These are phyloP conservation scores for Hyposmocoma kahamanoa DNA, from an alignment of 1,140 invertebrate species.

Conservation along the genomic window DNA sequence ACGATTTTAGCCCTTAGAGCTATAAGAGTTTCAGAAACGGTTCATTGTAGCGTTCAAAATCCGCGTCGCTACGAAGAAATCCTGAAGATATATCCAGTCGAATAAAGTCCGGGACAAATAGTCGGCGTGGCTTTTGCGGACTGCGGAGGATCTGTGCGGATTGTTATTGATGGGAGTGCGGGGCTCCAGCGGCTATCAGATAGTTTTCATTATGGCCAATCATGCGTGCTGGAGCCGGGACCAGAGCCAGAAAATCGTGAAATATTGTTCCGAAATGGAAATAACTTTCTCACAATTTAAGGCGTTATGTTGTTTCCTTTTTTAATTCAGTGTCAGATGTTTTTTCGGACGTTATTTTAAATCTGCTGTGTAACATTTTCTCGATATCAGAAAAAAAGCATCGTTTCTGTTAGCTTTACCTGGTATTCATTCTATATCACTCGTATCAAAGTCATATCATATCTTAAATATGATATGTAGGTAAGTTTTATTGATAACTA, in stretches of 20 bases:
- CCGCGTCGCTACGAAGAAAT: constrained; percentile 16
- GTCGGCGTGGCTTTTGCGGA: constrained; percentile 38
- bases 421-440: no score
- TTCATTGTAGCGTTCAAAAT: constrained; percentile 20
- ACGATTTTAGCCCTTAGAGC: no score
- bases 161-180: constrained; percentile 49
- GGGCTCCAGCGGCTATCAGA: constrained; percentile 21
- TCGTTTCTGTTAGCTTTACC: no score
- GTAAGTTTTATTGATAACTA: no score
- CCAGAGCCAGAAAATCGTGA: constrained; percentile 35
- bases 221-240: constrained; percentile 40
- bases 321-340: no score
- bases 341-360: no score
- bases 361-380: no score
- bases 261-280: constrained; percentile 18
- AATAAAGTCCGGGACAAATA: constrained; percentile 44
- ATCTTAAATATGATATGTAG: no score
- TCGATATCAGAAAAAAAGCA: no score
- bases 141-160: constrained; percentile 35
- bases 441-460: no score
- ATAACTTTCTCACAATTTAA: not conserved
- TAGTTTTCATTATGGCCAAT: constrained; percentile 49
- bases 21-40: no score
- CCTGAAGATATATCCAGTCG: constrained; percentile 23
- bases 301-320: no score